Base-by-base conservation (phyloP, 2,888 invertebrate genomes). In the Cantharis flavilabris region DNA sequence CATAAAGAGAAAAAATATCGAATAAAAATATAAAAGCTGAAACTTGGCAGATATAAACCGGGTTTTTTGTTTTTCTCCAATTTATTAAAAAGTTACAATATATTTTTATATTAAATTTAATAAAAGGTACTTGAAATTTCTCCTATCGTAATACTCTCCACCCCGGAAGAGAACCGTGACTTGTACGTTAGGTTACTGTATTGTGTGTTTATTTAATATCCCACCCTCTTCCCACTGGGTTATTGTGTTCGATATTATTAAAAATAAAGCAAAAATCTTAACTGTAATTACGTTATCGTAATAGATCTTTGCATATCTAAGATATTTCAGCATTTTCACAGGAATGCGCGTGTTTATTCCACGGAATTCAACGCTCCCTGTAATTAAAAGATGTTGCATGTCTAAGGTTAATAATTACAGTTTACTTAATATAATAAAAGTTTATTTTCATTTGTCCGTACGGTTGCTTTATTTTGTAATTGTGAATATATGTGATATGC, bases 351-450 rank as follows among this genome's bases (percentile, higher is more conserved):
- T 79, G 75, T 79, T 76, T 72, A 71, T 74, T 79, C 76, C 76
- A 74, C 14, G 76, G 79, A 76, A 79, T 79, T 73, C 75, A 76
- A 76, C 80, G 77, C 76, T 80, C 79, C 79, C 80, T 76, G 81
- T 77, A 79, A 80, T 81, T 80, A 81, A 78, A 78, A 77, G 80
- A 82, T 81, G 83, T 84, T 83, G 84, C 84, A 82, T 84, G 84
- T 79, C 80, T 64, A 80, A 82, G 77, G 77, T 73, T 79, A 81
- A 83, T 83, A 82, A 83, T 81, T 82, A 80, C 80, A 78, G 81
- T 81, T 81, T 78, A 79, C 76, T 71, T 72, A 74, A 75, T 76
- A 79, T 76, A 76, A 79, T 76, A 80, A 82, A 83, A 83, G 81
- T 80, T 82, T 82, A 84, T 80, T 80, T 82, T 83, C 81, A 83